Conservation (phyloP, 2,113 vertebrate species). For the Rhinoptilus africanus region DNA sequence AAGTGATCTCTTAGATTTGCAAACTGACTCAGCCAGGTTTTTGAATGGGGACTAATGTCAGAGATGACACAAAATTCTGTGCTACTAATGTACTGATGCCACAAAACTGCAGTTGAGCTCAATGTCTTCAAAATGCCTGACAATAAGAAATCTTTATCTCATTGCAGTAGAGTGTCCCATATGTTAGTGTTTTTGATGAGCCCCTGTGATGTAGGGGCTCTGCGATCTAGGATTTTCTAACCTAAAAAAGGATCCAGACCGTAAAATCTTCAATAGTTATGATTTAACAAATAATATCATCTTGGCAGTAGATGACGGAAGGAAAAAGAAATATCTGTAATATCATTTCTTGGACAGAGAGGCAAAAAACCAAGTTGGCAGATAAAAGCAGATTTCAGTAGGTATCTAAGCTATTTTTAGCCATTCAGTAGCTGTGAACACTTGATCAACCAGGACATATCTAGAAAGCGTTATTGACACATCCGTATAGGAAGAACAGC, state of each 20-base stretch:
- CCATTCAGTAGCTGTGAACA: not conserved
- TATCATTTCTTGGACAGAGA: not conserved
- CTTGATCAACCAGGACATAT: not conserved
- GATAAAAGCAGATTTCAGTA: not conserved
- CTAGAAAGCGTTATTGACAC: not conserved
- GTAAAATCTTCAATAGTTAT: rapidly evolving
- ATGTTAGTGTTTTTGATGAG: not conserved
- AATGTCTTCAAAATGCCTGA: not conserved
- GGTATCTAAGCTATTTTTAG: not conserved
- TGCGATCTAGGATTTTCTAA: not conserved
- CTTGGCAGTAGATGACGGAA: not conserved
- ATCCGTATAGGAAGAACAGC: not conserved
- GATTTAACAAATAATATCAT: not conserved
- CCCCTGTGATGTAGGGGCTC: not conserved
- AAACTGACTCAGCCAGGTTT: not conserved
- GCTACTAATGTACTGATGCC: too few species aligned
- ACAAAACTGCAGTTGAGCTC: not conserved
- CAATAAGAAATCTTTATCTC: not conserved
- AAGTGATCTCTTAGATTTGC: not conserved
- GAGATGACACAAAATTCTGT: not conserved
- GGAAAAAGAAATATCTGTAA: not conserved
- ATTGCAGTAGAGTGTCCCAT: not conserved
- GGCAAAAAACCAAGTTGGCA: not conserved
- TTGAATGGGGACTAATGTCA: not conserved
- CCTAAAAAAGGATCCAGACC: not conserved